A percentile compares a stretch with the other conserved stretches of the same genome.
Evolutionary conservation across 2,113 vertebrate species (phyloP).

Genomic region (Anarrhichthys ocellatus): DNA sequence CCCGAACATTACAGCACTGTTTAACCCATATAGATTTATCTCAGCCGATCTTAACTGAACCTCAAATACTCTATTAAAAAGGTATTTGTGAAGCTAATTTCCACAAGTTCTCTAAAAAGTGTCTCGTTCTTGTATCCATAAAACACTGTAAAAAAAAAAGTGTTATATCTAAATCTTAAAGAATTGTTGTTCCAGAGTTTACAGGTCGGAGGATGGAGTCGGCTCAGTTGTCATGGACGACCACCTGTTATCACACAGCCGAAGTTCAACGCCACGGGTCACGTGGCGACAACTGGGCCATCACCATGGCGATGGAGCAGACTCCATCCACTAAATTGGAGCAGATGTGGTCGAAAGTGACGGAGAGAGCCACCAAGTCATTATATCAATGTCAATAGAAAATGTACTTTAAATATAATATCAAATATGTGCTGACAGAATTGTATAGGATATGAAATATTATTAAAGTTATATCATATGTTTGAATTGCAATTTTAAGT

Average conservation of each 20-base stretch:
- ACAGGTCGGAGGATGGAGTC: not conserved
- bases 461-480: not conserved
- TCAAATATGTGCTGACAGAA: not conserved
- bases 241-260: not conserved
- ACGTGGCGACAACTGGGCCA: not conserved
- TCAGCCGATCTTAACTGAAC: too few species aligned
- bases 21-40: too few species aligned
- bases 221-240: conserved; percentile 1
- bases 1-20: too few species aligned
- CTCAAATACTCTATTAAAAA: too few species aligned
- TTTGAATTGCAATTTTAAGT: not conserved
- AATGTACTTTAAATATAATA: not conserved
- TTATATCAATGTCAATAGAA: not conserved
- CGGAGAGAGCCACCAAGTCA: not conserved
- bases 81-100: too few species aligned
- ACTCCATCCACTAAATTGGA: not conserved
- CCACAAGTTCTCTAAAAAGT: not conserved
- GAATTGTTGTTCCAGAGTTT: not conserved
- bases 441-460: not conserved
- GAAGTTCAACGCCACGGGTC: not conserved
- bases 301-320: not conserved
- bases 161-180: not conserved
- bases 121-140: not conserved
- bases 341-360: not conserved
- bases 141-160: not conserved